Base-by-base conservation (phyloP, 1,140 invertebrate genomes). In the Rhagoletis zephyria region DNA sequence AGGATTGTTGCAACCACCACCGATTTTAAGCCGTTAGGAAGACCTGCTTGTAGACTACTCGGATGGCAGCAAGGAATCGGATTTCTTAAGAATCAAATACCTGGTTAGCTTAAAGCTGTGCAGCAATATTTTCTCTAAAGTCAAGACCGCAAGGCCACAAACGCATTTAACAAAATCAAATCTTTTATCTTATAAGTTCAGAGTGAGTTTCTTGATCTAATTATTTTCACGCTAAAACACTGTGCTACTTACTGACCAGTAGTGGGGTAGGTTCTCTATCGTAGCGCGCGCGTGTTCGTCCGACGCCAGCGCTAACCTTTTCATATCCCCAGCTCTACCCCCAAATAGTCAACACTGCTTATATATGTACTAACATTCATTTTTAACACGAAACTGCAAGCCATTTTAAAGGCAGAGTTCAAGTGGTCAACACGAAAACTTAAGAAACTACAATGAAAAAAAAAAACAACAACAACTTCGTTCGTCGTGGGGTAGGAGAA, bases 401-500 rank as follows among this genome's bases (percentile, higher is more conserved):
- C 5, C 7, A 4, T 2, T 81, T 56, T 81, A 81, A 81, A 81
- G 51, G 74, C 48, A 56, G 48, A 51, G 74, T 51, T 81, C 48
- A 51, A 56, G 48, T 81, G 74, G 74, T 81, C 74, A 81, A 56
- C 74, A 56, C 45, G 74, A 81, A 81, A 81, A 81, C 74, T 81
- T 56, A 51, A 59, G 74, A 81, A n/a, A 14, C 9, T 63, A 63
- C 61, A 14, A 56, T 30, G 30, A 30, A 30, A 30, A 30, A 30
- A 30, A n/a, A 74, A n/a, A n/a, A n/a, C n/a, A n/a, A n/a, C n/a
- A n/a, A 74, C 67, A 74, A 40, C 67, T 74, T 45, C 40, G 48
- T 48, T 51, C 2, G 48, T n/a, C 7, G 7, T 45, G 74, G 6
- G 16, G 74, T 4, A 10, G 67, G 42, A 10, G 42, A 42, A 1